Evolutionary conservation across 2,888 invertebrate genomes (phyloP).

Genomic region (Prosapia bicincta): DNA sequence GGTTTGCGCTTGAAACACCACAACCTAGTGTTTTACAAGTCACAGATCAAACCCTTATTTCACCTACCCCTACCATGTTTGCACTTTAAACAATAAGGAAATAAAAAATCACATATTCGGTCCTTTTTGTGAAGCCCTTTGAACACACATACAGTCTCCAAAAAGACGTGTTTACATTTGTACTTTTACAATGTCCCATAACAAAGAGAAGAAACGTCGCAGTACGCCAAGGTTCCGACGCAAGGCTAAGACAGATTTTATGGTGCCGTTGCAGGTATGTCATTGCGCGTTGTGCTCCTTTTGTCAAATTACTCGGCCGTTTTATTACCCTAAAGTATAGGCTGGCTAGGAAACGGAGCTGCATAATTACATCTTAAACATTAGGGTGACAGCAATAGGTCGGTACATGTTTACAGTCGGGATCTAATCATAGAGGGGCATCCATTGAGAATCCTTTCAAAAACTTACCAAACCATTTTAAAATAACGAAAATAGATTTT

Average conservation of each 20-base stretch:
- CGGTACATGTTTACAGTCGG: not conserved
- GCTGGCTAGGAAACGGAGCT: not conserved
- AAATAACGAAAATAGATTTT: not conserved
- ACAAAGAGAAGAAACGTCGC: too few species aligned
- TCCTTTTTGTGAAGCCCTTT: too few species aligned
- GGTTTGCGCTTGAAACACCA: too few species aligned
- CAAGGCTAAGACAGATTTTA: not conserved
- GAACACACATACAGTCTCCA: too few species aligned
- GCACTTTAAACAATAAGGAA: too few species aligned
- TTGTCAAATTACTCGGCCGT: not conserved
- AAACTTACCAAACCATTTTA: not conserved
- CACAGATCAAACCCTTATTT: too few species aligned
- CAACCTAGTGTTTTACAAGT: too few species aligned
- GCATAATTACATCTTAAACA: not conserved
- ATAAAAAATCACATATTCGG: too few species aligned
- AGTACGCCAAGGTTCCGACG: not conserved
- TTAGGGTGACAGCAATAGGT: not conserved
- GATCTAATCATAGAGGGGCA: not conserved
- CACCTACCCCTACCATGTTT: too few species aligned
- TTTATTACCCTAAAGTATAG: conserved; percentile 2
- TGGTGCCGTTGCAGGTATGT: not conserved
- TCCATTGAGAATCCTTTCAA: not conserved
- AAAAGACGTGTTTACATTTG: too few species aligned
- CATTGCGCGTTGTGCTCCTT: not conserved
- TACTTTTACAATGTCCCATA: too few species aligned